These are phyloP conservation scores for Scolopax rusticola DNA, from an alignment of 2,797 vertebrate species.

Conservation along the genomic window DNA sequence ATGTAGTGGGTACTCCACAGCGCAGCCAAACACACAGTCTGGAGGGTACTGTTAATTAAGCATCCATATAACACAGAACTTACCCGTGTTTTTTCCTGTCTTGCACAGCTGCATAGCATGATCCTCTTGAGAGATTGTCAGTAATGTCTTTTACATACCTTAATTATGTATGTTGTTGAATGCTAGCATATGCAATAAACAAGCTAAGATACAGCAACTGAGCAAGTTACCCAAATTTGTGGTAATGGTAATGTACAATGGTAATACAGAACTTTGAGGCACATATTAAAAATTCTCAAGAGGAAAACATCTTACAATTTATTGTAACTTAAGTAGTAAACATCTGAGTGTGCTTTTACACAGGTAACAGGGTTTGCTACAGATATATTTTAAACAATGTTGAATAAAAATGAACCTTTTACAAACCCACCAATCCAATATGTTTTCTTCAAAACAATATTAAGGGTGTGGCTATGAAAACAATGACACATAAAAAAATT, in stretches of 20 bases:
- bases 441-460: conserved; percentile 35
- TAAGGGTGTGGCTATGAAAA: conserved; percentile 67
- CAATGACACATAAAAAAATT: conserved; percentile 61
- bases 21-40: background rate
- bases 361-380: conserved; percentile 39
- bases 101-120: background rate
- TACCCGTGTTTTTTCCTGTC: background rate
- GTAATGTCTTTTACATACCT: background rate
- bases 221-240: background rate
- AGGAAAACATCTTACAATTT: conserved; percentile 45
- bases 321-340: conserved; percentile 66
- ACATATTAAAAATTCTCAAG: conserved; percentile 7
- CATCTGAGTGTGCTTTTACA: conserved; percentile 55
- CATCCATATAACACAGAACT: background rate
- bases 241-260: background rate
- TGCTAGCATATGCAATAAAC: background rate
- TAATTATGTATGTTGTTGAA: background rate
- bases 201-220: background rate
- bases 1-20: background rate
- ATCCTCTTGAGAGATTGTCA: background rate
- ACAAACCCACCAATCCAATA: conserved; percentile 14
- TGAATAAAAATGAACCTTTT: conserved; percentile 56
- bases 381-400: conserved; percentile 32
- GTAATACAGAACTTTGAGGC: background rate
- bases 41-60: background rate